phyloP scores from a whole-genome alignment of 30 jellyfish, hydroid and myxozoan species.

The Turritopsis dohrnii region DNA sequence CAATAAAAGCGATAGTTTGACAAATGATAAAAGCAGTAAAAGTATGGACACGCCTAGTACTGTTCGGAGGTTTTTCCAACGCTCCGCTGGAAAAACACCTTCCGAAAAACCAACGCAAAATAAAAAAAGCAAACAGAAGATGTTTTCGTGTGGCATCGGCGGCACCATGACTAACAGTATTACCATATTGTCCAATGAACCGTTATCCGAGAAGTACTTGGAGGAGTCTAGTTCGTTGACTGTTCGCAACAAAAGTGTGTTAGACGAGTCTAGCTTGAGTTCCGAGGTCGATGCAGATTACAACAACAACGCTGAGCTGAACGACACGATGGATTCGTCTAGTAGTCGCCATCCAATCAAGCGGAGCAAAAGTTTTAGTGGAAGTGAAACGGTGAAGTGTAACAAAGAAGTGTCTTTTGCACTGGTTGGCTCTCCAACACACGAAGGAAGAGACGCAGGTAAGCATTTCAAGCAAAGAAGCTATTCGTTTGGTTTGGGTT shows the following conservation, averaged over 20 bases:
- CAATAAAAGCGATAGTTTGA: neutral
- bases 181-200: neutral
- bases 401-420: constrained; percentile 35
- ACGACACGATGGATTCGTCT: neutral
- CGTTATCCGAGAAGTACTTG: neutral
- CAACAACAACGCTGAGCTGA: neutral
- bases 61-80: neutral
- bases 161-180: constrained; percentile 10
- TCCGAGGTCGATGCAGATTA: neutral
- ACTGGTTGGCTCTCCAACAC: constrained; percentile 22
- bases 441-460: neutral
- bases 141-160: constrained; percentile 16
- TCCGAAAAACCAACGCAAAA: constrained; percentile 19
- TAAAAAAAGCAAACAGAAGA: neutral
- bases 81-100: neutral
- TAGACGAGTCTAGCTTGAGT: neutral
- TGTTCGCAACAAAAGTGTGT: neutral
- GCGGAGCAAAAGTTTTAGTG: constrained; percentile 31
- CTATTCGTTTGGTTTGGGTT: constrained; percentile 31
- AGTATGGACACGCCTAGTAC: neutral
- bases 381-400: constrained; percentile 18
- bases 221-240: neutral
- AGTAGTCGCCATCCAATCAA: neutral
- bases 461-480: constrained; percentile 3
- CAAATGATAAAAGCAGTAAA: neutral